Evolutionary conservation across 2,113 vertebrate genomes (phyloP).

Genomic region (Heterochromis multidens): DNA sequence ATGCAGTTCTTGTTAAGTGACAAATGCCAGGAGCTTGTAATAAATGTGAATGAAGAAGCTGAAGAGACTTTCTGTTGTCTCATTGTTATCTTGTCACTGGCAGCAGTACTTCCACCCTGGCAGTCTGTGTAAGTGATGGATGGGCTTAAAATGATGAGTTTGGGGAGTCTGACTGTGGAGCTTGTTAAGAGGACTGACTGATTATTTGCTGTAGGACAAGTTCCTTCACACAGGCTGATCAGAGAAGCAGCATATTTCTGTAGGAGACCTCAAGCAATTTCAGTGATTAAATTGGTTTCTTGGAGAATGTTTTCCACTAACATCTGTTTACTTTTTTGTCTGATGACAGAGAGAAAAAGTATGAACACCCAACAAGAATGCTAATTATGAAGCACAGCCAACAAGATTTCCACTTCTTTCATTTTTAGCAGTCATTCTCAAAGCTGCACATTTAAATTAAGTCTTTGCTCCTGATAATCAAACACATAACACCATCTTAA

Average conservation of each 20-base stretch:
- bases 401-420: not conserved
- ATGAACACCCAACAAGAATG: not conserved
- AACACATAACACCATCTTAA: not conserved
- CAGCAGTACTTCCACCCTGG: not conserved
- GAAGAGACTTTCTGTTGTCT: conserved; percentile 13
- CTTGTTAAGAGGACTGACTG: conserved; percentile 56
- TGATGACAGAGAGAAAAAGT: conserved; percentile 9
- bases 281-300: conserved; percentile 26
- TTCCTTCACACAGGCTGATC: conserved; percentile 24
- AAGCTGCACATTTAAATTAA: not conserved
- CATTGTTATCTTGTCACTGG: conserved; percentile 50
- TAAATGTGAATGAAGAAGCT: conserved; percentile 14
- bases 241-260: conserved; percentile 6
- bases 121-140: conserved; percentile 43
- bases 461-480: not conserved
- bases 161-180: conserved; percentile 14
- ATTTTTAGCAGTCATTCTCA: not conserved
- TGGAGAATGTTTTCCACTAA: conserved; percentile 26
- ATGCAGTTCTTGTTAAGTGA: conserved; percentile 13
- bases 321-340: conserved; percentile 41
- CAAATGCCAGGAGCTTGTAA: conserved; percentile 4
- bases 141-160: conserved; percentile 36
- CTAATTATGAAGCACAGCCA: not conserved
- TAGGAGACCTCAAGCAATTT: conserved; percentile 7
- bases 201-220: conserved; percentile 33